Percentiles rank a stretch among this genome's conserved stretches.
Conservation (phyloP, 2,797 vertebrate species). For the Phrynocephalus forsythii region DNA sequence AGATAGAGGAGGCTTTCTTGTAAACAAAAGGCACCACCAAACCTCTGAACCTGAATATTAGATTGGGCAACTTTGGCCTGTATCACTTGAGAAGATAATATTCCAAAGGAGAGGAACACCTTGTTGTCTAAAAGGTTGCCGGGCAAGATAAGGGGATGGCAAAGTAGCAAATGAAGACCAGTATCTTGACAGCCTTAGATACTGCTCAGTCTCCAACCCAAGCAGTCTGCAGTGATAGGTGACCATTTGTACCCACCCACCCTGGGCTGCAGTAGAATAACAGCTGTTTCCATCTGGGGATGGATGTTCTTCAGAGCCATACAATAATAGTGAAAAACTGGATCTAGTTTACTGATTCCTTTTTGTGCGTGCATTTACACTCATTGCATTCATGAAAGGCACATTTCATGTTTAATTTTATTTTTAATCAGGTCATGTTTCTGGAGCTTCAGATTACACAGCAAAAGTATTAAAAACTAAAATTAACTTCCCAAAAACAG, state of each 20-base stretch:
- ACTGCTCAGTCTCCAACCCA: constrained; percentile 58
- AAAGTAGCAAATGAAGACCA: constrained; percentile 70
- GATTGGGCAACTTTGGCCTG: constrained; percentile 78
- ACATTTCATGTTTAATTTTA: constrained; percentile 82
- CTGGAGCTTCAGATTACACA: constrained; percentile 81
- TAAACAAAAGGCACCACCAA: constrained; percentile 77
- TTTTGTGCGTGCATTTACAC: constrained; percentile 82
- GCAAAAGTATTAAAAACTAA: constrained; percentile 81
- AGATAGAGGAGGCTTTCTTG: constrained; percentile 74
- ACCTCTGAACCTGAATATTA: constrained; percentile 77
- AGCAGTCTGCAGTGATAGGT: constrained; percentile 70
- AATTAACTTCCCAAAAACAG: constrained; percentile 79
- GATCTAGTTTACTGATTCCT: constrained; percentile 70
- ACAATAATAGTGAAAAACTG: constrained; percentile 79
- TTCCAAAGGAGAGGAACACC: constrained; percentile 76
- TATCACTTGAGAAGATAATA: constrained; percentile 76
- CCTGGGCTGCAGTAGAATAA: constrained; percentile 67
- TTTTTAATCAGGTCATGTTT: constrained; percentile 80
- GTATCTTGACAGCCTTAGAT: constrained; percentile 56
- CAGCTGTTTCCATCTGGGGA: constrained; percentile 86
- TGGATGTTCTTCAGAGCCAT: constrained; percentile 81
- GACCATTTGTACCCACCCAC: constrained; percentile 53
- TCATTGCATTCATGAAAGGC: constrained; percentile 82
- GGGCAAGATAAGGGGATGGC: constrained; percentile 76
- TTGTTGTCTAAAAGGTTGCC: constrained; percentile 75